Evolutionary conservation across 2,888 invertebrate genomes (phyloP).

Genomic region (Polietes domitor): DNA sequence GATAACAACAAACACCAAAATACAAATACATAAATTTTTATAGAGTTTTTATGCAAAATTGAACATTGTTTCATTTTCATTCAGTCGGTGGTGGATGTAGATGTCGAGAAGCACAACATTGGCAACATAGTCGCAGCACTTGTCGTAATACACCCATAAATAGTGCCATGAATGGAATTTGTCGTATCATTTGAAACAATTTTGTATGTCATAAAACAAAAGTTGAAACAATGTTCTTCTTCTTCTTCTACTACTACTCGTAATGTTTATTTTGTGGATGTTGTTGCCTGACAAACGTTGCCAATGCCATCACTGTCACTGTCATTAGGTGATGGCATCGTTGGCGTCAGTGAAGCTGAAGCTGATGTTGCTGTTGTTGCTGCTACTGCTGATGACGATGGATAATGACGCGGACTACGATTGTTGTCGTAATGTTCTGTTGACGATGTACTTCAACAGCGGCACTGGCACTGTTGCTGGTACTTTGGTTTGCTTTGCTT

Average conservation of each 20-base stretch:
- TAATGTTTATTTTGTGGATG: constrained; percentile 32
- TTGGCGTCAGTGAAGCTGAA: too few relatives aligned
- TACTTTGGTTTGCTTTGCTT: constrained; percentile 1
- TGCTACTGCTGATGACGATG: not conserved
- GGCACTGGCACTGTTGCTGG: not conserved
- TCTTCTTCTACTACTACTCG: too few relatives aligned
- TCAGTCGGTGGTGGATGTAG: too few relatives aligned
- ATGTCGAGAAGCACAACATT: not conserved
- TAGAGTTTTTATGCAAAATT: not conserved
- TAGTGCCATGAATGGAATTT: not conserved
- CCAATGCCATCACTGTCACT: too few relatives aligned
- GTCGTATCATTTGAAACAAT: constrained; percentile 23
- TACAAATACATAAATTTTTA: not conserved
- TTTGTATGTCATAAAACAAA: constrained; percentile 39
- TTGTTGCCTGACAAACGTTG: not conserved
- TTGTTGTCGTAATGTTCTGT: not conserved
- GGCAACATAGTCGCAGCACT: not conserved
- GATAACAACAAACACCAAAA: too few relatives aligned
- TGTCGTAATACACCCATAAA: not conserved
- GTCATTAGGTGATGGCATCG: too few relatives aligned
- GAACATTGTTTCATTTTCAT: not conserved
- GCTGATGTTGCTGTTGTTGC: not conserved
- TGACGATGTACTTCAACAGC: not conserved
- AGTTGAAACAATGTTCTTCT: constrained; percentile 34
- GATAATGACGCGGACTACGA: not conserved